Conservation (phyloP, 2,888 invertebrate genomes). For the Cyrtodaria siliqua region DNA sequence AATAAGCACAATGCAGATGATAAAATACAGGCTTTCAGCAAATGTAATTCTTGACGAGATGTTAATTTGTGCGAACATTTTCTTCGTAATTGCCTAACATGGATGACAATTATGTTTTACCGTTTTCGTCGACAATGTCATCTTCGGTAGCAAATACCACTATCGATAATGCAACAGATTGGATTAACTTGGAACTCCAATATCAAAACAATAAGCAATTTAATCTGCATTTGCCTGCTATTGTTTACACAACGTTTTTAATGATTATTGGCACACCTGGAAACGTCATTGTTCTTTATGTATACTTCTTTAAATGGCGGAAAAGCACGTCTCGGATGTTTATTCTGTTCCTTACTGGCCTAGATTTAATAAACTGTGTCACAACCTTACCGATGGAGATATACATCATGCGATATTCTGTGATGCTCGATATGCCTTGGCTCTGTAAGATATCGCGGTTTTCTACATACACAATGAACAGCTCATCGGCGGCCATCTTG, state of each 20-base stretch:
- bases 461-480: constrained; percentile 68
- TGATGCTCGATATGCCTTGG: constrained; percentile 53
- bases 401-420: constrained; percentile 51
- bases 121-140: too few species aligned
- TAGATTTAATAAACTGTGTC: constrained; percentile 69
- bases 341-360: constrained; percentile 61
- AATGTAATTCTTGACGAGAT: too few species aligned
- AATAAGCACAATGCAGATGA: too few species aligned
- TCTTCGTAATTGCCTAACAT: too few species aligned
- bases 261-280: constrained; percentile 68
- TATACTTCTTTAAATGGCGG: constrained; percentile 68
- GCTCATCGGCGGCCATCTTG: constrained; percentile 64
- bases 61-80: too few species aligned
- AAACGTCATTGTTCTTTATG: constrained; percentile 64
- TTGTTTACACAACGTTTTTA: constrained; percentile 63
- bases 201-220: constrained; percentile 16
- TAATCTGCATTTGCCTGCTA: constrained; percentile 43
- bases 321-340: constrained; percentile 64
- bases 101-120: too few species aligned
- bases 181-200: neutral
- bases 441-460: constrained; percentile 68
- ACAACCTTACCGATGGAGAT: constrained; percentile 70
- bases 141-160: neutral
- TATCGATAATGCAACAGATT: neutral
- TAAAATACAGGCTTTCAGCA: too few species aligned